Conservation (phyloP, 2,113 vertebrate genomes). For the Chunga burmeisteri region DNA sequence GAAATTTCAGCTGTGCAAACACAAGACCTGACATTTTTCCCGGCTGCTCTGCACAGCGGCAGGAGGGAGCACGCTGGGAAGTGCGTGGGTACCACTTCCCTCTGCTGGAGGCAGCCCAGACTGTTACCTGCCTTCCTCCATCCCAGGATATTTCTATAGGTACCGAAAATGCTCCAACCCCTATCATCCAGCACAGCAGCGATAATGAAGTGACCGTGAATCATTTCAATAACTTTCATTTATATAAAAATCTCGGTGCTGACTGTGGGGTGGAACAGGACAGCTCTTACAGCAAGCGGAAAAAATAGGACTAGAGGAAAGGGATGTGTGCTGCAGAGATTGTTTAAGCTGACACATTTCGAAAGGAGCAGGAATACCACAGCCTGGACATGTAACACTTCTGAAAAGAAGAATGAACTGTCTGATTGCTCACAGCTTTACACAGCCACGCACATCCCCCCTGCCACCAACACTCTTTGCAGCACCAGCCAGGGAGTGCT, state of each 20-base stretch:
- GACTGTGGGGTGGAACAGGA: neutral
- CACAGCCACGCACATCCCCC: neutral
- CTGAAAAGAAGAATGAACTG: constrained; percentile 4
- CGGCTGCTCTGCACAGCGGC: neutral
- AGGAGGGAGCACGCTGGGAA: neutral
- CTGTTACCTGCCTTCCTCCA: constrained; percentile 17
- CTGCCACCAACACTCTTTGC: neutral
- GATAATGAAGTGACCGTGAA: neutral
- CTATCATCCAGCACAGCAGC: neutral
- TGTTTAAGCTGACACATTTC: constrained; percentile 7
- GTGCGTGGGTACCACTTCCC: constrained; percentile 15
- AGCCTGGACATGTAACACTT: constrained; percentile 20
- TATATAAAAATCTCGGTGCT: neutral
- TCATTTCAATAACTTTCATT: neutral
- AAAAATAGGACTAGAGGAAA: neutral
- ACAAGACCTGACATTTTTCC: neutral
- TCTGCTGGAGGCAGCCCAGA: constrained; percentile 64
- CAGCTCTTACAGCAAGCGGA: neutral
- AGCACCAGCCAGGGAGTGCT: neutral
- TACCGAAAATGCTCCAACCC: neutral
- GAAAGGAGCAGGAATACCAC: neutral
- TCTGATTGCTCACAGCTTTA: constrained; percentile 11
- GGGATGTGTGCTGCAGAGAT: neutral
- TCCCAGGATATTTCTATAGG: neutral
- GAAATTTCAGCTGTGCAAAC: neutral